Conservation (phyloP, 2,113 vertebrate species). For the Oceanodroma tethys region DNA sequence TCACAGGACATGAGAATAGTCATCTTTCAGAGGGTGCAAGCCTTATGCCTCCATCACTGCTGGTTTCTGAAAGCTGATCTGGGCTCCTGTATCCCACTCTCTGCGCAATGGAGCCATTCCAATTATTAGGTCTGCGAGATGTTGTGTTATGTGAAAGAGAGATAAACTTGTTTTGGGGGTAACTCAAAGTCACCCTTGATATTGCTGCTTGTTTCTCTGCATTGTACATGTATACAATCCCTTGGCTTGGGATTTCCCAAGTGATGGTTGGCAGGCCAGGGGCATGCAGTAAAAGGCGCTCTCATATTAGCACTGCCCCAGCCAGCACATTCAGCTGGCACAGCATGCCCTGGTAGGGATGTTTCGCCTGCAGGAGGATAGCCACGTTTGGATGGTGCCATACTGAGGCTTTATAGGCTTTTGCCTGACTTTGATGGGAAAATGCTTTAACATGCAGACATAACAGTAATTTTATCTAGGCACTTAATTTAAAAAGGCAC, state of each 20-base stretch:
- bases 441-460: not conserved
- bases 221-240: fast-evolving
- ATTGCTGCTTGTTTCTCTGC: not conserved
- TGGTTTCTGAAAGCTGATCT: not conserved
- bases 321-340: not conserved
- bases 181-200: not conserved
- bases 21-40: not conserved
- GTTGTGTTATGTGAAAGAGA: not conserved
- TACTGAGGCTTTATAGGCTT: not conserved
- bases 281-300: not conserved
- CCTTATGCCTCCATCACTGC: not conserved
- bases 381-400: not conserved
- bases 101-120: not conserved
- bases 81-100: not conserved
- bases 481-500: constrained; percentile 39
- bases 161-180: not conserved
- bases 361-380: not conserved
- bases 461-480: constrained; percentile 3
- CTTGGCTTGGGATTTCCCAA: not conserved
- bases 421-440: not conserved
- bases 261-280: not conserved
- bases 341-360: not conserved
- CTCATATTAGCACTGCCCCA: not conserved
- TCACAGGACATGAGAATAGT: not conserved
- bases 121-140: not conserved